These are phyloP conservation scores for Semnopithecus entellus DNA, from an alignment of 2,113 vertebrate genomes.

Conservation along the genomic window DNA sequence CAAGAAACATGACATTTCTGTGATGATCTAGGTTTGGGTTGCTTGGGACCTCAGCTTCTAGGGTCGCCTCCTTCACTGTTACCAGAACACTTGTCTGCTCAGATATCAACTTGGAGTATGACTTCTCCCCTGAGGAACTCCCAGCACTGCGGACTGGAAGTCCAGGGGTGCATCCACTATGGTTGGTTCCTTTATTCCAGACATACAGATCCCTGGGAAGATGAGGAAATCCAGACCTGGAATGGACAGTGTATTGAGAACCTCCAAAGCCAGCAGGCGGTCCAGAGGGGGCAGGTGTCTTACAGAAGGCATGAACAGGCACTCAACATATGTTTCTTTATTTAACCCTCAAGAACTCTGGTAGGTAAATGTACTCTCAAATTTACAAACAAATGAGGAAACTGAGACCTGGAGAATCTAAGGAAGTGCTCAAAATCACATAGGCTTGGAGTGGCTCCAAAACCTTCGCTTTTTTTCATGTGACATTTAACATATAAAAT, in stretches of 20 bases:
- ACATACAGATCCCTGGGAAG: neutral
- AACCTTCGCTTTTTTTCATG: neutral
- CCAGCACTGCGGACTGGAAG: neutral
- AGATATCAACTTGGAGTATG: neutral
- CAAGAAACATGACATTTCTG: neutral
- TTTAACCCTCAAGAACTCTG: neutral
- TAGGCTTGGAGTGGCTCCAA: neutral
- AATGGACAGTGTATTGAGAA: neutral
- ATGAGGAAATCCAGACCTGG: neutral
- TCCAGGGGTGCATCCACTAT: neutral
- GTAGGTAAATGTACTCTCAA: neutral
- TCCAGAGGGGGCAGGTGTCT: neutral
- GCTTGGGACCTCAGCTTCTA: neutral
- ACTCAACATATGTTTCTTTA: neutral
- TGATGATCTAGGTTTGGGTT: neutral
- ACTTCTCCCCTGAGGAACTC: neutral
- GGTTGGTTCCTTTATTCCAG: neutral
- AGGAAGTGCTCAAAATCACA: neutral
- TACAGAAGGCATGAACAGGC: neutral
- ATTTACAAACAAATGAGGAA: slow-evolving; percentile 10
- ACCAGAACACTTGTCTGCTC: neutral
- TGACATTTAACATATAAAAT: slow-evolving; percentile 19
- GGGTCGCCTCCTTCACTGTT: neutral
- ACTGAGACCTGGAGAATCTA: neutral
- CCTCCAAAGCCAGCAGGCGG: neutral